Evolutionary conservation across 1,140 invertebrate species (phyloP).

Genomic region (Octopus bimaculoides): DNA sequence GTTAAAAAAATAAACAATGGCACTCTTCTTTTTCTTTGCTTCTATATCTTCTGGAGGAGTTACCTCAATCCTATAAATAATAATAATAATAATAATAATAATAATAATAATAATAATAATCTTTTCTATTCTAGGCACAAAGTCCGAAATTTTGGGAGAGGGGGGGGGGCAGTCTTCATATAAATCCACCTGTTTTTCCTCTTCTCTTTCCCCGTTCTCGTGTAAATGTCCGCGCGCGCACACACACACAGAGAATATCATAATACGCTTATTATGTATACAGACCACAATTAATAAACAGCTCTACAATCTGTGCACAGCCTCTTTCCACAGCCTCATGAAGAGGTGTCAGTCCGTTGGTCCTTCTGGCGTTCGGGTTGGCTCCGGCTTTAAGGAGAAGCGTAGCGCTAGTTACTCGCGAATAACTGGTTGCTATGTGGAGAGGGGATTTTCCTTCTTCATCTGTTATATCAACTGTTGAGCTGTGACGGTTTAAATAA

Average conservation of each 20-base stretch:
- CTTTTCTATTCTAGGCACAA: too few relatives aligned
- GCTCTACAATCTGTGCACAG: background rate
- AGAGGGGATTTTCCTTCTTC: background rate
- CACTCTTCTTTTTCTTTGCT: too few relatives aligned
- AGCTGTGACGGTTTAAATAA: background rate
- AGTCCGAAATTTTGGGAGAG: too few relatives aligned
- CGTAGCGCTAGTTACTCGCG: background rate
- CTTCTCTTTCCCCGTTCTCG: background rate
- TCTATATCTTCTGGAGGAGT: too few relatives aligned
- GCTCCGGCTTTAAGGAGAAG: background rate
- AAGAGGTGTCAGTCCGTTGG: background rate
- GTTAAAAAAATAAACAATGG: too few relatives aligned
- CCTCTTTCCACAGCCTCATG: background rate
- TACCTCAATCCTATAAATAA: too few relatives aligned
- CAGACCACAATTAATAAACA: background rate
- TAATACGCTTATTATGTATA: background rate
- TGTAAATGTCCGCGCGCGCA: background rate
- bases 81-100: too few relatives aligned
- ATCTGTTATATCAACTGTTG: background rate
- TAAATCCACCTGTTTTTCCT: background rate
- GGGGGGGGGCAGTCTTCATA: background rate
- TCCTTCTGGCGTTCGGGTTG: background rate
- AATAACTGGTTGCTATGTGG: background rate
- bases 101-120: too few relatives aligned
- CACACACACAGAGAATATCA: background rate